phyloP scores from a whole-genome alignment of 2,113 vertebrate species.

The Psittacula cyanocephala region DNA sequence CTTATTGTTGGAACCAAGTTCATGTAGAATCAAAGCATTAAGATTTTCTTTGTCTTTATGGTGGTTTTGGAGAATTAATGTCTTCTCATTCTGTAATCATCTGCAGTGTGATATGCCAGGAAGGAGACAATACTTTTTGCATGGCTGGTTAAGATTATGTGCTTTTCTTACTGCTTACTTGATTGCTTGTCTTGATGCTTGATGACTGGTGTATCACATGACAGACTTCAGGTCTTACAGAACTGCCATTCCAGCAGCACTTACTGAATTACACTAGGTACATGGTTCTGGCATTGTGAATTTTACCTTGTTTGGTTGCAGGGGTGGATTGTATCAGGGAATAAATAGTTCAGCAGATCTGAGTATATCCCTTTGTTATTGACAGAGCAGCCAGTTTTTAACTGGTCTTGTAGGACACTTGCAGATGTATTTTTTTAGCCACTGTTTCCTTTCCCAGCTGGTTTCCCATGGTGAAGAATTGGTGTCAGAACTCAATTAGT shows the following conservation, averaged over 20 bases:
- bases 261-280: neutral
- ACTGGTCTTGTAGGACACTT: neutral
- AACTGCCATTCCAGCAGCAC: neutral
- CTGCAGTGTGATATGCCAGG: neutral
- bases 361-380: neutral
- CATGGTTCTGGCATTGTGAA: neutral
- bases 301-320: neutral
- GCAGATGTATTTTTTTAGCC: neutral
- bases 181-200: neutral
- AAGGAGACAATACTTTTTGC: neutral
- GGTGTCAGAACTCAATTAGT: neutral
- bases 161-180: neutral
- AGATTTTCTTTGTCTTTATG: neutral
- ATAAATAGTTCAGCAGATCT: neutral
- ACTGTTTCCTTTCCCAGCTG: neutral
- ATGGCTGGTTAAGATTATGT: neutral
- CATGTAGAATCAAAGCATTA: neutral
- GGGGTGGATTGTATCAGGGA: neutral
- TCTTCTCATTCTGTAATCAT: neutral
- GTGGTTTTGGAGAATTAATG: neutral
- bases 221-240: neutral
- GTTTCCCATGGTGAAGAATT: neutral
- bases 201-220: neutral
- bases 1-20: neutral
- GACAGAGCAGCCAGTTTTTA: neutral